phyloP scores from a whole-genome alignment of 1,140 invertebrate species.

The Orius laevigatus region DNA sequence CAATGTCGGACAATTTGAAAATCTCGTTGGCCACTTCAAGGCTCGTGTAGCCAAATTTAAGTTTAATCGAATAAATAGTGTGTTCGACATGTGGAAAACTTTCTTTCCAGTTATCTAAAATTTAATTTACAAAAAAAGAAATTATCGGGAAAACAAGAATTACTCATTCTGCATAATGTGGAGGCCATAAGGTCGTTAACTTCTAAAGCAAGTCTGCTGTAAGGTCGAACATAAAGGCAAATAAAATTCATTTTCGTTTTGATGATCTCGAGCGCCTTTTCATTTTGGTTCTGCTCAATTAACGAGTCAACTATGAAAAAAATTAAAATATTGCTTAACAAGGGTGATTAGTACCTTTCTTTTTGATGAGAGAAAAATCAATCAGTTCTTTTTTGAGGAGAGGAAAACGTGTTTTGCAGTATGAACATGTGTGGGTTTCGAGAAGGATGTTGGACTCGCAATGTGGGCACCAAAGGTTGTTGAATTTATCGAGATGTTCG shows the following conservation, averaged over 20 bases:
- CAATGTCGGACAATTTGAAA: conserved; percentile 1
- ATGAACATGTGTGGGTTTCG: neutral
- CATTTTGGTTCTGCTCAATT: no score
- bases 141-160: no score
- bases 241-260: no score
- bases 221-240: no score
- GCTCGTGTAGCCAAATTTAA: neutral
- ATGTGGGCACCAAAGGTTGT: neutral
- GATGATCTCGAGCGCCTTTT: no score
- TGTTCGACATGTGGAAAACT: no score
- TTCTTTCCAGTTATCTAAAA: conserved; percentile 7
- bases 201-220: no score
- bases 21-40: conserved; percentile 4
- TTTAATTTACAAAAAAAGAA: conserved; percentile 17
- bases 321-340: no score
- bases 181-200: no score
- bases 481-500: conserved; percentile 1
- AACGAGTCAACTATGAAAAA: no score
- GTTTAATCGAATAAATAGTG: neutral
- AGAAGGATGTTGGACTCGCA: neutral
- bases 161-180: no score
- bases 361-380: neutral
- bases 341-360: neutral
- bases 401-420: conserved; percentile 5
- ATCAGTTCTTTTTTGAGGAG: neutral